These are phyloP conservation scores for Mus spretus DNA, from an alignment of 2,797 vertebrate species.

Conservation along the genomic window DNA sequence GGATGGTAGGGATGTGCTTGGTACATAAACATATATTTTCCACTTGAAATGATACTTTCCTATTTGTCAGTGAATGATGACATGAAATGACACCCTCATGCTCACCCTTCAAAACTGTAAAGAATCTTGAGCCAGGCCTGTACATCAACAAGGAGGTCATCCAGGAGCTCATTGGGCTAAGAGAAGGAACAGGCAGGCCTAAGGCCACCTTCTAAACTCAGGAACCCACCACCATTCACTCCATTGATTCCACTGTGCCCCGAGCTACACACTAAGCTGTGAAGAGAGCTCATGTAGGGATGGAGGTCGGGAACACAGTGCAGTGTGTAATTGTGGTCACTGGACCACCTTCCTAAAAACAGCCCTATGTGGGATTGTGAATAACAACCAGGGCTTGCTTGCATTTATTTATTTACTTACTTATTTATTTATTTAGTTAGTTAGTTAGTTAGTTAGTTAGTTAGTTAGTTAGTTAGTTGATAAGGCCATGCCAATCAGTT, in stretches of 20 bases:
- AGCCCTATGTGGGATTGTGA: background rate
- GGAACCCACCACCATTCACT: background rate
- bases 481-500: slow-evolving; percentile 13
- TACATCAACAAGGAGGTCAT: slow-evolving; percentile 13
- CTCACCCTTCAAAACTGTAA: slow-evolving; percentile 18
- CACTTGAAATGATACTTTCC: slow-evolving; percentile 19
- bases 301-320: background rate
- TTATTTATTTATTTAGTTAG: slow-evolving; percentile 10
- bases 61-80: background rate
- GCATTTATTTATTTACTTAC: background rate
- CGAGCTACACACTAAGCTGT: background rate
- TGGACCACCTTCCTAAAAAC: background rate
- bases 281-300: background rate
- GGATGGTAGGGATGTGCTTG: background rate
- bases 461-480: background rate
- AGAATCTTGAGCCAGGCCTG: slow-evolving; percentile 19
- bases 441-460: background rate
- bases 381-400: background rate
- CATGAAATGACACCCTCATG: background rate
- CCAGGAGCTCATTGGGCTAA: background rate
- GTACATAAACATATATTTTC: slow-evolving; percentile 18
- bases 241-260: background rate
- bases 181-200: background rate
- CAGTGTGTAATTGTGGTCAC: background rate
- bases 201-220: background rate